phyloP scores from a whole-genome alignment of 2,888 invertebrate genomes.

The Pinctada fucata region DNA sequence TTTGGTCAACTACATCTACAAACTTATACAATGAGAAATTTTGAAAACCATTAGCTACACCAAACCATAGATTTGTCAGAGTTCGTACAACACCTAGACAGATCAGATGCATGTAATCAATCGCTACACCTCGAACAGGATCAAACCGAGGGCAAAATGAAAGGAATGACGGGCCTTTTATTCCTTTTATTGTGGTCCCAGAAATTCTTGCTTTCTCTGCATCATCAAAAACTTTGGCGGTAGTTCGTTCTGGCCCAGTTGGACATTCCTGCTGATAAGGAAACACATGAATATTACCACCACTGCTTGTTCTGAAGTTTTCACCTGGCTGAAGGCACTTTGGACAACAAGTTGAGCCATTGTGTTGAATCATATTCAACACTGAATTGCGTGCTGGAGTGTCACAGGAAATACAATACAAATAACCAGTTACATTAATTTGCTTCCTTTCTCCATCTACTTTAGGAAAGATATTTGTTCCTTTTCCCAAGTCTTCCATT shows the following conservation, averaged over 20 bases:
- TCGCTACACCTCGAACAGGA: constrained; percentile 8
- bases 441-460: no score
- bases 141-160: constrained; percentile 7
- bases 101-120: constrained; percentile 36
- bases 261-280: constrained; percentile 21
- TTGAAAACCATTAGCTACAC: not conserved
- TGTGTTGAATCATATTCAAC: constrained; percentile 21
- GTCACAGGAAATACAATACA: constrained; percentile 21
- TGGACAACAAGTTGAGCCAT: constrained; percentile 22
- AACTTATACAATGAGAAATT: constrained; percentile 19
- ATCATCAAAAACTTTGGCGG: not conserved
- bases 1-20: constrained; percentile 26
- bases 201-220: not conserved
- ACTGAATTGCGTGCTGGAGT: constrained; percentile 33
- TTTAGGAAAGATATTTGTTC: not conserved
- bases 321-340: constrained; percentile 28
- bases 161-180: constrained; percentile 31
- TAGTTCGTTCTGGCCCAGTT: not conserved
- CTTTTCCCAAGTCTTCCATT: constrained; percentile 15
- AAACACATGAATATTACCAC: constrained; percentile 25
- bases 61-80: constrained; percentile 29
- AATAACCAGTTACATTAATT: not conserved
- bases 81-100: constrained; percentile 15
- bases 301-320: constrained; percentile 9
- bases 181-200: constrained; percentile 17